These are phyloP conservation scores for Orthosia gracilis DNA, from an alignment of 2,888 invertebrate genomes.

Conservation along the genomic window DNA sequence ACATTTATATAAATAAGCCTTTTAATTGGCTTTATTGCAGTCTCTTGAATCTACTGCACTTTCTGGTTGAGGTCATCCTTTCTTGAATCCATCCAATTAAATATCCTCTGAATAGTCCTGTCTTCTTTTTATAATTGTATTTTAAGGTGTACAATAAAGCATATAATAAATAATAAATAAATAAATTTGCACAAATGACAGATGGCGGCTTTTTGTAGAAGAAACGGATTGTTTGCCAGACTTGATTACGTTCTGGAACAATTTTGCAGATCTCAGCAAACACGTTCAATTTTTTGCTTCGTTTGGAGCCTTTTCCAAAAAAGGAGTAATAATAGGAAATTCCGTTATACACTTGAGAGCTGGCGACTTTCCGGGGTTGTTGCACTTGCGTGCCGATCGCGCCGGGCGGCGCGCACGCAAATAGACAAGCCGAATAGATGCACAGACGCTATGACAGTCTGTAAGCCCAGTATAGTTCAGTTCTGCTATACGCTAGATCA, in stretches of 20 bases:
- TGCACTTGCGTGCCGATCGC: conserved; percentile 60
- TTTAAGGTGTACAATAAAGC: too few relatives aligned
- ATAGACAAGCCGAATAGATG: conserved; percentile 65
- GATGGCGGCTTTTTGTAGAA: too few relatives aligned
- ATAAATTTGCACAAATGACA: too few relatives aligned
- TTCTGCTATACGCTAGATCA: conserved; percentile 35
- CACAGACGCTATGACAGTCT: conserved; percentile 32
- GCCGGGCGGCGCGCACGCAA: conserved; percentile 58
- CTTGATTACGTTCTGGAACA: background rate
- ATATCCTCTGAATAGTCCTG: too few relatives aligned
- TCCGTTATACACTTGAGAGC: conserved; percentile 16
- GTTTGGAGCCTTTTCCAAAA: background rate
- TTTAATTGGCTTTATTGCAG: too few relatives aligned
- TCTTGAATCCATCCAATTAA: too few relatives aligned
- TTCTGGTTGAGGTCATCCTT: too few relatives aligned
- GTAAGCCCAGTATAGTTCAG: conserved; percentile 28
- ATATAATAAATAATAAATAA: too few relatives aligned
- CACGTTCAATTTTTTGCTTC: background rate
- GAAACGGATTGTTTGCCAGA: background rate
- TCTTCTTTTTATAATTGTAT: too few relatives aligned
- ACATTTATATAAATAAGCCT: too few relatives aligned
- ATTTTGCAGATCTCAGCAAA: background rate
- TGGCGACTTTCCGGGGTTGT: conserved; percentile 64
- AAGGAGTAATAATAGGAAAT: background rate
- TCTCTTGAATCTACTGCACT: too few relatives aligned